These are phyloP conservation scores for Riparia riparia DNA, from an alignment of 2,113 vertebrate species.

Conservation along the genomic window DNA sequence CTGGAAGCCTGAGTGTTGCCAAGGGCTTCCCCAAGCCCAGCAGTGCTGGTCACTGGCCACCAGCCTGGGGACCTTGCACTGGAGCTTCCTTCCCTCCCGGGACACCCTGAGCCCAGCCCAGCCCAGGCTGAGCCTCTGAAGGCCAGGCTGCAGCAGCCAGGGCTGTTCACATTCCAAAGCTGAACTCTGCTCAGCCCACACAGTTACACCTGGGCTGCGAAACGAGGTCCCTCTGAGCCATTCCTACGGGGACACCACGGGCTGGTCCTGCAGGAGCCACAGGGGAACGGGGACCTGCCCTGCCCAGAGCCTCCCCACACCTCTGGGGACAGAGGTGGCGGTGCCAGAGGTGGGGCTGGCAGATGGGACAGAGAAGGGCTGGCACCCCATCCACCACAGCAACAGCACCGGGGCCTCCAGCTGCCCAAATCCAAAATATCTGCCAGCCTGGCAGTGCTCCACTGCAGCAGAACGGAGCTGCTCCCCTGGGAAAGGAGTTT, in stretches of 20 bases:
- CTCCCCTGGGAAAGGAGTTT: not conserved
- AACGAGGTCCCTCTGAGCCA: not conserved
- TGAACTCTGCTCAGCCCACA: not conserved
- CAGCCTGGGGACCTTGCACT: not conserved
- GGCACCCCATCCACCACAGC: not conserved
- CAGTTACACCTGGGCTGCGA: not conserved
- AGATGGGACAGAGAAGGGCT: not conserved
- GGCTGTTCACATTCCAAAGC: not conserved
- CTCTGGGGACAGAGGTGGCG: not conserved
- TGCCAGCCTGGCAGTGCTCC: not conserved
- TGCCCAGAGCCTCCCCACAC: not conserved
- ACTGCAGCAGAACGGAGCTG: not conserved
- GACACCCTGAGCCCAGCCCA: not conserved
- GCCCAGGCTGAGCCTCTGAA: not conserved
- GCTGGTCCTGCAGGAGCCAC: not conserved
- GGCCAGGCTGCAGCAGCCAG: not conserved
- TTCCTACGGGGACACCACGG: not conserved
- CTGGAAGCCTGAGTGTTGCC: not conserved
- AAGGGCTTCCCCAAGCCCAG: not conserved
- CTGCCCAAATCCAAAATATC: not conserved
- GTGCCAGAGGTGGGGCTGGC: not conserved
- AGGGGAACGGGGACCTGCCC: conserved; percentile 14
- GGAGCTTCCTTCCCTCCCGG: not conserved
- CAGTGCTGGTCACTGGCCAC: not conserved
- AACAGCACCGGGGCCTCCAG: not conserved